Evolutionary conservation across 2,797 vertebrate genomes (phyloP).

Genomic region (Phylloscopus collybita): DNA sequence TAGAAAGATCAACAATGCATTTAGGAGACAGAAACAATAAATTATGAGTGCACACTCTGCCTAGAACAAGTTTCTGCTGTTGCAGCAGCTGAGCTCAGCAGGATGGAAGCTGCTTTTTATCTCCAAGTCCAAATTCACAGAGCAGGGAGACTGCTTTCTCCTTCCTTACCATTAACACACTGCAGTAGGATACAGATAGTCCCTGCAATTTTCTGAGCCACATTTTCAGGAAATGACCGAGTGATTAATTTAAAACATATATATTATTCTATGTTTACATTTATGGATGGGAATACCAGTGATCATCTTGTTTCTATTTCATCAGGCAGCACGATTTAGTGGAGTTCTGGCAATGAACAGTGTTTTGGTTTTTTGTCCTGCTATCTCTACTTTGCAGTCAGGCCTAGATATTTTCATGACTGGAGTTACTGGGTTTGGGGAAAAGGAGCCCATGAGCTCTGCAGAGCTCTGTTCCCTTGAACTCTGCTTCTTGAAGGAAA

Average conservation of each 20-base stretch:
- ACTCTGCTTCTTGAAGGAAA: background rate
- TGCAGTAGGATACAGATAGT: background rate
- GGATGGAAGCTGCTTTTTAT: background rate
- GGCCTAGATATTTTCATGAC: background rate
- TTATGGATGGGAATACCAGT: background rate
- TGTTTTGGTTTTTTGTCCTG: background rate
- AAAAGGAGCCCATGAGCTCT: background rate
- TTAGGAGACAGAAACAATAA: conserved; percentile 1
- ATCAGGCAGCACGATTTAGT: background rate
- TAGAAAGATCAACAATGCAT: background rate
- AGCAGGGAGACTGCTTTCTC: background rate
- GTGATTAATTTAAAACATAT: background rate
- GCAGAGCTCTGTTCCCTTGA: background rate
- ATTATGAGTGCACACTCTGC: background rate
- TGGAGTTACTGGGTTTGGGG: background rate
- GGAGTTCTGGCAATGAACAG: background rate
- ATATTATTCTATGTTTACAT: background rate
- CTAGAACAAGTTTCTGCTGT: conserved; percentile 1
- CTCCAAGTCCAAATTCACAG: background rate
- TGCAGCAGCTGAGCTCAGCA: conserved; percentile 36
- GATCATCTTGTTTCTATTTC: background rate
- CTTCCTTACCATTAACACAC: background rate
- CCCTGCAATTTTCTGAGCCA: background rate
- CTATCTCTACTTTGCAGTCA: background rate
- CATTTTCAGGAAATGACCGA: background rate